Conservation (phyloP, 2,113 vertebrate species). For the Passer domesticus region DNA sequence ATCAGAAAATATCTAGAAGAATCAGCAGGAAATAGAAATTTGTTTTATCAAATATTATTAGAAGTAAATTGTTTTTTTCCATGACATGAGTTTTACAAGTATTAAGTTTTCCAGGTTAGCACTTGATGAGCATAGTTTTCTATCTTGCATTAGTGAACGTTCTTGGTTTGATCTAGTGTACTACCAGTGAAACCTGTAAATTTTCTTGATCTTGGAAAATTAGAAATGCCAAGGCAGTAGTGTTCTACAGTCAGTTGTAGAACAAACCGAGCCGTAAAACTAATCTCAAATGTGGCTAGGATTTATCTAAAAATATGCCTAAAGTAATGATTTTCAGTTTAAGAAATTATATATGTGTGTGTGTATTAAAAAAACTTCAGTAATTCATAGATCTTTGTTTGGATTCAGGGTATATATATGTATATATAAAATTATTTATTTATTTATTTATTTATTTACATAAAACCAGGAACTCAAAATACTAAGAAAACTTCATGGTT, state of each 20-base stretch:
- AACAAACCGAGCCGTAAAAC: neutral
- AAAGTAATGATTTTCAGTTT: neutral
- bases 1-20: neutral
- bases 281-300: neutral
- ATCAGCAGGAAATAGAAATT: neutral
- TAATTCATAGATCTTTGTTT: neutral
- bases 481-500: neutral
- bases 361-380: neutral
- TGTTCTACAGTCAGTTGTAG: neutral
- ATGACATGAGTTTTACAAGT: neutral
- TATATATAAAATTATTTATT: too few relatives aligned
- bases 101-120: neutral
- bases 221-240: neutral
- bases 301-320: neutral
- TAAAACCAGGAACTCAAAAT: neutral
- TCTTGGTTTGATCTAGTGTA: neutral
- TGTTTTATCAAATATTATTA: neutral
- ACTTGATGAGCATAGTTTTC: neutral
- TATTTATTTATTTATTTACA: neutral
- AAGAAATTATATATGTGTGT: neutral
- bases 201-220: neutral
- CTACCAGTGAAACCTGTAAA: neutral
- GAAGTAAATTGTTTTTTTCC: neutral
- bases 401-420: rapidly evolving
- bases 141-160: neutral